Conservation (phyloP, 2,797 vertebrate species). For the Tapirus indicus region DNA sequence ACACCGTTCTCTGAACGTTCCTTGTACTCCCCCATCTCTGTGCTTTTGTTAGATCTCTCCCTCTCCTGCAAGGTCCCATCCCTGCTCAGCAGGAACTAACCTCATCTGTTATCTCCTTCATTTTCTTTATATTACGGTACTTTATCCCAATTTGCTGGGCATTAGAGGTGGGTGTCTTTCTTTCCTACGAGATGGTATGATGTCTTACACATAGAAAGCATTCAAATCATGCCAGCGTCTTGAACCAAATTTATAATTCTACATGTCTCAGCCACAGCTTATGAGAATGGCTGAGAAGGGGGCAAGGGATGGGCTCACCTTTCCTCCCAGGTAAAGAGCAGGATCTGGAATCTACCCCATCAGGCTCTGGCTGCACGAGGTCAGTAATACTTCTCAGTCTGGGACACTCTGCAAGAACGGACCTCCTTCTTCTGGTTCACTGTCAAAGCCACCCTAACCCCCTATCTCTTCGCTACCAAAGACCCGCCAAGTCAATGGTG, state of each 20-base stretch:
- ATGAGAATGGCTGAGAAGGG: background rate
- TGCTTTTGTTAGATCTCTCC: slow-evolving; percentile 19
- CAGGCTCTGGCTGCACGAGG: background rate
- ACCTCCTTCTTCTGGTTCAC: background rate
- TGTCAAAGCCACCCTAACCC: background rate
- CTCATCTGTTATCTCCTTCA: background rate
- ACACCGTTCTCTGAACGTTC: background rate
- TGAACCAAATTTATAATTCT: slow-evolving; percentile 21
- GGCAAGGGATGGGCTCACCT: background rate
- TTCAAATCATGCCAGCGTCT: background rate
- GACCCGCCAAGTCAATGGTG: background rate
- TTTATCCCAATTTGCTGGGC: background rate
- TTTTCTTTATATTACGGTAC: background rate
- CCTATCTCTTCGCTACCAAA: background rate
- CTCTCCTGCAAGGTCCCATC: slow-evolving; percentile 35
- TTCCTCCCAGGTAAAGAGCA: background rate
- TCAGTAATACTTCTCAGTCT: background rate
- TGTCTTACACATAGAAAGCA: background rate
- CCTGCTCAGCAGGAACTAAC: background rate
- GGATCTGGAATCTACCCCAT: background rate
- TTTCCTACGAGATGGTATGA: background rate
- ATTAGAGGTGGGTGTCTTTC: background rate
- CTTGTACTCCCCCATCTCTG: background rate
- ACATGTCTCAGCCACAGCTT: background rate
- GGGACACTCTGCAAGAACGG: background rate